Evolutionary conservation across 1,140 invertebrate species (phyloP).

Genomic region (Nymphalis io): DNA sequence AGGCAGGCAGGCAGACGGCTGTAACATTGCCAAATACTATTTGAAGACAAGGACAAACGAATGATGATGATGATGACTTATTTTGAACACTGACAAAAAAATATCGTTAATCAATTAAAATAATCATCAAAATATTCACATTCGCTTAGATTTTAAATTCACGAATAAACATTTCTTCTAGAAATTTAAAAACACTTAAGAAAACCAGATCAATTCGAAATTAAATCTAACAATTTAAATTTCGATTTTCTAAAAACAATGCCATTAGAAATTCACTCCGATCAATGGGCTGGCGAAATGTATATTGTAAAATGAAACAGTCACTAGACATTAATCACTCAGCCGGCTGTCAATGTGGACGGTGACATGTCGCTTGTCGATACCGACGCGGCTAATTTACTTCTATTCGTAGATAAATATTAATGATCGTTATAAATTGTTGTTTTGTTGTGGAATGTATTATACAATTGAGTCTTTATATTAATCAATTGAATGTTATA

Average conservation of each 20-base stretch:
- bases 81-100: no score
- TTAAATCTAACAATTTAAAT: neutral
- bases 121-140: no score
- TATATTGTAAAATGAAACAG: slow-evolving; percentile 36
- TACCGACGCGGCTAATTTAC: slow-evolving; percentile 40
- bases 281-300: slow-evolving; percentile 15
- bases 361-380: slow-evolving; percentile 40
- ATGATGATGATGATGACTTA: no score
- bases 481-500: slow-evolving; percentile 2
- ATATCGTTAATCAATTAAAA: no score
- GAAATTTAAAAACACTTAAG: no score
- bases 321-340: slow-evolving; percentile 38
- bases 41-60: no score
- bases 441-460: slow-evolving; percentile 16
- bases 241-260: neutral
- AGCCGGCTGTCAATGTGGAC: slow-evolving; percentile 27
- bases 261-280: slow-evolving; percentile 7
- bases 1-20: no score
- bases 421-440: slow-evolving; percentile 28
- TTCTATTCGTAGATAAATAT: slow-evolving; percentile 38
- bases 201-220: neutral
- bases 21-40: no score
- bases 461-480: slow-evolving; percentile 12
- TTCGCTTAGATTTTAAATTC: no score
- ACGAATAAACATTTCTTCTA: no score